These are phyloP conservation scores for Archaeoteleia sp. DNA, from an alignment of 2,888 invertebrate species.

Conservation along the genomic window DNA sequence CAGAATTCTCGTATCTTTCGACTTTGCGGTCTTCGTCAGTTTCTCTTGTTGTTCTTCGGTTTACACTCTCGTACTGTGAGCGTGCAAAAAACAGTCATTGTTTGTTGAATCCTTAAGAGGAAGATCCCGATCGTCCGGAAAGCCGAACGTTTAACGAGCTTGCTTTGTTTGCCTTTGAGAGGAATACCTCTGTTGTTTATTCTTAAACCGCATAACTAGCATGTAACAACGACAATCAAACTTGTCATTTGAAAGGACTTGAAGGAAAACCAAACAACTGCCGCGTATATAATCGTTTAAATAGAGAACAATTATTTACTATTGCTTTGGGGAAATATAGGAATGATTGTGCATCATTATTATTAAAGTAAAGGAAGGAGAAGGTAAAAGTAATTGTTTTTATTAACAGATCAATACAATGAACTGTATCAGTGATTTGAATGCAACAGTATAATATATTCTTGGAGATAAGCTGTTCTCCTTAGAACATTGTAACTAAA, in stretches of 20 bases:
- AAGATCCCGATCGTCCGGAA: slow-evolving; percentile 37
- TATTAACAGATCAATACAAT: too few species aligned
- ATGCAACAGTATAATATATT: too few species aligned
- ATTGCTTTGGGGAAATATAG: slow-evolving; percentile 4
- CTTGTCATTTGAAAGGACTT: slow-evolving; percentile 5
- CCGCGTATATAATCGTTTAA: background rate
- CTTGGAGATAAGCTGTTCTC: too few species aligned
- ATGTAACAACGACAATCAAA: slow-evolving; percentile 26
- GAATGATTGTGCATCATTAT: too few species aligned
- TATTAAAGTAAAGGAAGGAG: too few species aligned
- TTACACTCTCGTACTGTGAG: slow-evolving; percentile 34
- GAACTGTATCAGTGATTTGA: too few species aligned
- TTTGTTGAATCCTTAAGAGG: slow-evolving; percentile 49
- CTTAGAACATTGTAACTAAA: too few species aligned
- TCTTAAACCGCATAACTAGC: slow-evolving; percentile 35
- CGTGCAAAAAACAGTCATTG: slow-evolving; percentile 43
- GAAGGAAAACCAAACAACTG: slow-evolving; percentile 3
- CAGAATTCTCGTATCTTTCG: slow-evolving; percentile 59
- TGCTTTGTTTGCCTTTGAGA: slow-evolving; percentile 39
- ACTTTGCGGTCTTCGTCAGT: slow-evolving; percentile 56
- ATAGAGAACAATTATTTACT: slow-evolving; percentile 17
- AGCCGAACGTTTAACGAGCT: slow-evolving; percentile 42
- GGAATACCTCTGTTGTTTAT: slow-evolving; percentile 35
- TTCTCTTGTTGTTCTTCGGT: slow-evolving; percentile 36
- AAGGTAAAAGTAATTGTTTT: too few species aligned